phyloP scores from a whole-genome alignment of 2,888 invertebrate species.

The Pyrgus malvae region DNA sequence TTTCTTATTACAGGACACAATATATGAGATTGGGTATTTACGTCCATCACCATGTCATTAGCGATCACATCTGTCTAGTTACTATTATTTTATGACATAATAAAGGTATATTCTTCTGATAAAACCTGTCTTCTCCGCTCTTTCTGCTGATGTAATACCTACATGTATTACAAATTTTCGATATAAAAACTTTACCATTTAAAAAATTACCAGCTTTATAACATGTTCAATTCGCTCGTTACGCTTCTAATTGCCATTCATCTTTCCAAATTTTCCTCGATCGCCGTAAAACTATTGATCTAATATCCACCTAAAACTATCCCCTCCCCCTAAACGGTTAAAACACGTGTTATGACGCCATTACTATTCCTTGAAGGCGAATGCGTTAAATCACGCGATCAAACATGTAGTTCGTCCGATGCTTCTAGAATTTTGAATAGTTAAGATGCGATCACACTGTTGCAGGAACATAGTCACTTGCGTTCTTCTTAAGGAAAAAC shows the following conservation, averaged over 20 bases:
- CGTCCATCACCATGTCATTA: no score
- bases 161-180: no score
- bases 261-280: not conserved
- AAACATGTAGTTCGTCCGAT: slow-evolving; percentile 54
- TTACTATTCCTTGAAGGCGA: slow-evolving; percentile 47
- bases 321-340: slow-evolving; percentile 17
- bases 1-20: no score
- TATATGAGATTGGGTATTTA: no score
- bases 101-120: no score
- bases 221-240: no score
- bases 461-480: not conserved
- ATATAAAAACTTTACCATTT: no score
- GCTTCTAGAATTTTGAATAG: slow-evolving; percentile 47
- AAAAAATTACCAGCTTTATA: no score
- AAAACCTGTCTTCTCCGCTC: no score
- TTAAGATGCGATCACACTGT: slow-evolving; percentile 39
- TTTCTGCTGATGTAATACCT: no score
- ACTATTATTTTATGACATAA: no score
- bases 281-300: slow-evolving; percentile 12
- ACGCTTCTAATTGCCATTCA: not conserved
- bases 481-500: not conserved
- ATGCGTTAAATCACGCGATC: slow-evolving; percentile 58
- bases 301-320: slow-evolving; percentile 2
- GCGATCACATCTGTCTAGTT: no score
- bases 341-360: slow-evolving; percentile 46